Percentiles rank a stretch among this genome's conserved stretches.
phyloP scores from a whole-genome alignment of 2,888 invertebrate genomes.

The Biston stratarius region DNA sequence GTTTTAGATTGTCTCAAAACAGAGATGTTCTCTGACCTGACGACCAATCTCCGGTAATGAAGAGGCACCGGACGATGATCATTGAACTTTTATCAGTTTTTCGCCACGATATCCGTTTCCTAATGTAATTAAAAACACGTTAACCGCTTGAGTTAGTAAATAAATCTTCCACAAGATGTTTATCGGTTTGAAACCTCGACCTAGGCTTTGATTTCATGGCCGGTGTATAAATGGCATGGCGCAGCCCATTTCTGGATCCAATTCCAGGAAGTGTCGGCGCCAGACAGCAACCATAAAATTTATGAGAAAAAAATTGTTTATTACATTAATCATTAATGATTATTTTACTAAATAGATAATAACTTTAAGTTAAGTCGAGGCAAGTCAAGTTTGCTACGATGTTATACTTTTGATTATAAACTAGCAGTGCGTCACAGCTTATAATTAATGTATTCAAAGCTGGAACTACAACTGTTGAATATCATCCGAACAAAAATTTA shows the following conservation, averaged over 20 bases:
- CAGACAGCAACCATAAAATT: slow-evolving; percentile 13
- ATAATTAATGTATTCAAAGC: too few relatives aligned
- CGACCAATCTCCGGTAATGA: too few relatives aligned
- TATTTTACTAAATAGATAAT: neutral
- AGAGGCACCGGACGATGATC: too few relatives aligned
- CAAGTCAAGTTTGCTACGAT: neutral
- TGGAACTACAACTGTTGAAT: too few relatives aligned
- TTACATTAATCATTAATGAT: neutral
- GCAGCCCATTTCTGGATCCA: slow-evolving; percentile 12
- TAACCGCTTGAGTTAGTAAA: slow-evolving; percentile 18
- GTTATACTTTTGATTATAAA: too few relatives aligned
- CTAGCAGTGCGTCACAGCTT: too few relatives aligned
- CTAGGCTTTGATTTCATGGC: slow-evolving; percentile 20
- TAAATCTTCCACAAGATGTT: slow-evolving; percentile 28
- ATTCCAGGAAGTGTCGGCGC: slow-evolving; percentile 19
- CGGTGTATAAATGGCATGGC: slow-evolving; percentile 12
- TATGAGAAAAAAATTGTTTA: slow-evolving; percentile 5
- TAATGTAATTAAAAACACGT: slow-evolving; percentile 22
- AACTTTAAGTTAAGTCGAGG: slow-evolving; percentile 3
- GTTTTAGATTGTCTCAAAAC: too few relatives aligned
- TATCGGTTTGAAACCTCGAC: slow-evolving; percentile 29
- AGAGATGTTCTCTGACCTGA: too few relatives aligned
- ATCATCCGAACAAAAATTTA: too few relatives aligned
- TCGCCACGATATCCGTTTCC: neutral
- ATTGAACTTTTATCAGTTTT: neutral